Evolutionary conservation across 2,797 vertebrate genomes (phyloP).

Genomic region (Pipistrellus pygmaeus): DNA sequence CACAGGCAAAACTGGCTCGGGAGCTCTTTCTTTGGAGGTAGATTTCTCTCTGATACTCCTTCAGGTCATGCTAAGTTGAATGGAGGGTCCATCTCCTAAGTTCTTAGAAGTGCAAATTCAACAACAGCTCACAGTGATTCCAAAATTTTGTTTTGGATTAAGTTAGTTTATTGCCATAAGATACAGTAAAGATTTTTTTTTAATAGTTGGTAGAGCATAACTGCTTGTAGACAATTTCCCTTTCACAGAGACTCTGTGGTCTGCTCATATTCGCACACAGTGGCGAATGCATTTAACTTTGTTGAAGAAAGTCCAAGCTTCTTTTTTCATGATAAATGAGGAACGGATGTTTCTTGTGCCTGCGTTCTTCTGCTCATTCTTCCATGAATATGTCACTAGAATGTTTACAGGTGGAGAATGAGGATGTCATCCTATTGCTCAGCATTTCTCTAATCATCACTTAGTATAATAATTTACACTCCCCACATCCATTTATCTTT

Average conservation of each 20-base stretch:
- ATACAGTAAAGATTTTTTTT: background rate
- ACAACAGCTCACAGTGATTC: background rate
- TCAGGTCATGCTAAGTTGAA: background rate
- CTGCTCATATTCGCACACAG: background rate
- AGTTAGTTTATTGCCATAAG: background rate
- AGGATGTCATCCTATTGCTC: background rate
- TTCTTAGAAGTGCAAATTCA: slow-evolving; percentile 17
- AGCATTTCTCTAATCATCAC: background rate
- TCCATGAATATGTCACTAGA: background rate
- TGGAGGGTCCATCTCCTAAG: background rate
- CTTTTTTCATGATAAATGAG: background rate
- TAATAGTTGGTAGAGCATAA: background rate
- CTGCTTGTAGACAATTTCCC: background rate
- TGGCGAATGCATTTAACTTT: background rate
- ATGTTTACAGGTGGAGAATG: background rate
- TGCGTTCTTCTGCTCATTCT: background rate
- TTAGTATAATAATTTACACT: background rate
- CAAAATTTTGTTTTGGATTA: slow-evolving; percentile 45
- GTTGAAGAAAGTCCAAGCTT: background rate
- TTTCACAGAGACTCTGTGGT: background rate
- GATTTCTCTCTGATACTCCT: background rate
- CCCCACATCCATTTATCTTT: background rate
- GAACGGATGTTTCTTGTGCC: background rate
- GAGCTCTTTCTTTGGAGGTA: background rate
- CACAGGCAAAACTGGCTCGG: background rate